Percentiles rank a stretch among this genome's conserved stretches.
Evolutionary conservation across 1,140 invertebrate species (phyloP).

Genomic region (Lepidurus apus): DNA sequence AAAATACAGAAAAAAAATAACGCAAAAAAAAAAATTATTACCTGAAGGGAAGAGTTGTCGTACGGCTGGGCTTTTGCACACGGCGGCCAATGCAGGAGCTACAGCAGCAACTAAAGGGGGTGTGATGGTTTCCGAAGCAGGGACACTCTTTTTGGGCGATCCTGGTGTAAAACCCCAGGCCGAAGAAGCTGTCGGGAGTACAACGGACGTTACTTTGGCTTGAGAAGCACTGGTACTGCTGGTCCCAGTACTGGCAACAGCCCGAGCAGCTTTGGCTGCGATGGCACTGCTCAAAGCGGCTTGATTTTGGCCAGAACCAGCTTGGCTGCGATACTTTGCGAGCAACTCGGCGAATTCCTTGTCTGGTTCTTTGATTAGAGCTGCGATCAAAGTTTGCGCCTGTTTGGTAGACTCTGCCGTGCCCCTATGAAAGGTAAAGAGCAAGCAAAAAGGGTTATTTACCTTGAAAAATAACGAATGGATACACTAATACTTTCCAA

Average conservation of each 20-base stretch:
- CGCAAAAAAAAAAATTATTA: not conserved
- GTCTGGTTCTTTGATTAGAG: constrained; percentile 87
- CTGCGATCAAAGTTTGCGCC: constrained; percentile 75
- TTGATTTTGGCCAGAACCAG: constrained; percentile 25
- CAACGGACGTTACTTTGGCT: constrained; percentile 34
- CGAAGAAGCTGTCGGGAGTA: constrained; percentile 42
- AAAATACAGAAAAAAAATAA: not conserved
- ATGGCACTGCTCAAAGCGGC: constrained; percentile 29
- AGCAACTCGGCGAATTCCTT: constrained; percentile 81
- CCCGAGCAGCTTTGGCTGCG: constrained; percentile 26
- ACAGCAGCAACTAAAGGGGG: constrained; percentile 4
- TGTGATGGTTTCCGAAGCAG: constrained; percentile 35
- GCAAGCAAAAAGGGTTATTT: not conserved
- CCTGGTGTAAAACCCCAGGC: constrained; percentile 24
- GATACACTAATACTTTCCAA: too few species aligned
- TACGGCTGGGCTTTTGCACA: constrained; percentile 38
- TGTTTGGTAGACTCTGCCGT: constrained; percentile 84
- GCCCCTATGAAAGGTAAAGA: constrained; percentile 55
- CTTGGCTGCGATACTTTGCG: constrained; percentile 54
- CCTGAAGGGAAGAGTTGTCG: constrained; percentile 34
- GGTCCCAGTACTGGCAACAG: constrained; percentile 30
- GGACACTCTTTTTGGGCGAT: constrained; percentile 32
- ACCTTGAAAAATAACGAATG: too few species aligned
- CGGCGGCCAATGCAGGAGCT: constrained; percentile 35
- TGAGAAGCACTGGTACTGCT: constrained; percentile 30